Base-by-base conservation (phyloP, 1,140 invertebrate genomes). In the Drosophila sturtevanti region DNA sequence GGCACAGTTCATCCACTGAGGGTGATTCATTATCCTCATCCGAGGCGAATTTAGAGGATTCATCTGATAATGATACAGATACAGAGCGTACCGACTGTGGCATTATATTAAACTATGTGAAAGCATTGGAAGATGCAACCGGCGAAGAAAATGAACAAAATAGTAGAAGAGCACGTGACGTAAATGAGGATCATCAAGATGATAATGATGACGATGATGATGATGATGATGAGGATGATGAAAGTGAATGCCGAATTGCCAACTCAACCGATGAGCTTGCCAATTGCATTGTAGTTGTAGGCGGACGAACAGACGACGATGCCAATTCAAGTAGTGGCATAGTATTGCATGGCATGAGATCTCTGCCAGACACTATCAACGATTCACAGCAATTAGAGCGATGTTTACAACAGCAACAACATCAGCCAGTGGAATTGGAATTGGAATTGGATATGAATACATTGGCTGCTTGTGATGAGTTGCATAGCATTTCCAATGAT, bases 1-100 rank as follows among this genome's bases (percentile, higher is more conserved):
- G 44, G 14, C 94, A 94, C 48, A 94, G 94, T 27, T 93, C 95
- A 0, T 95, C 94, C 7, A 95, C 95, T 5, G 94, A 95, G 44
- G 93, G 94, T 11, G 94, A 94, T 64, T 82, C 90, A 3, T 41
- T 87, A n/a, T 79, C 80, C 12, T 86, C 91, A 1, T 92, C 91
- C 0, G 93, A 94, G 92, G 93, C 82, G 87, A 94, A 73, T 93
- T 92, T 91, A 2, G 91, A 92, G 27, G 94, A 94, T 69, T 92
- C 92, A 1, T 93, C 93, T 0, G 93, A 94, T 68, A 93, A 93
- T 54, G 93, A 94, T 51, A 93, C 92, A 0, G 93, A 93, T 56
- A 92, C 92, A 1, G 93, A 94, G 65, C 87, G 91, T 59, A 81
- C 82, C 5, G 92, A 93, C 62, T 92, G 91, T 67, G 91, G 92